phyloP scores from a whole-genome alignment of 2,113 vertebrate genomes.

The Pyxicephalus adspersus region DNA sequence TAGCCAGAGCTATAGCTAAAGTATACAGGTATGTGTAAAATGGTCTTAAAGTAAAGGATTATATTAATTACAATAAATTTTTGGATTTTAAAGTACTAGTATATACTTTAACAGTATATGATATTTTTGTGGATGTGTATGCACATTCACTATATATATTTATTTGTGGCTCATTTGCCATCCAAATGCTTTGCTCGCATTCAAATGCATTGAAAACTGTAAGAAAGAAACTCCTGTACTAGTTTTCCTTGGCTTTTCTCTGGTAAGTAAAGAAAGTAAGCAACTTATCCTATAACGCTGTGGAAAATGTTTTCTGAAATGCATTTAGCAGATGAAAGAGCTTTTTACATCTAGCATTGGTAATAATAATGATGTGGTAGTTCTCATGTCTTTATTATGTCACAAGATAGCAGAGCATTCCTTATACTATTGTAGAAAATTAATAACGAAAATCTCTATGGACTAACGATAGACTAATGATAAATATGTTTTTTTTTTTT shows the following conservation, averaged over 20 bases:
- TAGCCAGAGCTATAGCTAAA: too few relatives aligned
- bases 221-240: background rate
- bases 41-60: too few relatives aligned
- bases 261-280: slow-evolving; percentile 18
- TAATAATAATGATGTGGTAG: slow-evolving; percentile 1
- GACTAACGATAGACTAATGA: background rate
- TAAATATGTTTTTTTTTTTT: background rate
- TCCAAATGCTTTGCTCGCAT: slow-evolving; percentile 28
- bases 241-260: slow-evolving; percentile 2
- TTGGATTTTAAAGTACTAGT: too few relatives aligned
- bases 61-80: too few relatives aligned
- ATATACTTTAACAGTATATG: too few relatives aligned
- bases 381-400: background rate
- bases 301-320: background rate
- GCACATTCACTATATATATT: background rate
- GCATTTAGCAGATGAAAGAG: background rate
- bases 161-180: background rate
- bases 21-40: too few relatives aligned
- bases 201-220: slow-evolving; percentile 1
- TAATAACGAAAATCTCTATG: too few relatives aligned
- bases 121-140: too few relatives aligned
- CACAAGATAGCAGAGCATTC: background rate
- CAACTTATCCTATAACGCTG: slow-evolving; percentile 1
- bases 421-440: background rate
- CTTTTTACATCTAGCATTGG: background rate